Base-by-base conservation (phyloP, 2,888 invertebrate species). In the Thereva unica region DNA sequence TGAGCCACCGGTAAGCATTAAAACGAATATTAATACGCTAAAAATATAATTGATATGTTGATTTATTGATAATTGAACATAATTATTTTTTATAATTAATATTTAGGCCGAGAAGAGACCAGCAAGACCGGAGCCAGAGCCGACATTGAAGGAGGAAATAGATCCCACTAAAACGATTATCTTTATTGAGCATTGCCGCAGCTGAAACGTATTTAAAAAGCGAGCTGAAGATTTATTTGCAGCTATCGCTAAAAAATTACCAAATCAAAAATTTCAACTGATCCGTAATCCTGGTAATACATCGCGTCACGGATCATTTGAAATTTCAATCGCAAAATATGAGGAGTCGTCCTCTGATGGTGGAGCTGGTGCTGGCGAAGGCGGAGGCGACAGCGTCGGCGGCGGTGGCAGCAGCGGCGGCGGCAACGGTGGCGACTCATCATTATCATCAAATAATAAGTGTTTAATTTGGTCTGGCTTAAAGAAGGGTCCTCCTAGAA, bases 181-280 rank as follows among this genome's bases (percentile, higher is more conserved):
- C 5, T 77, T 75, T 50, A 74, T 80, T 3, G 78, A 79, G 65
- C 79, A 79, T 68, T 80, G 79, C 49, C 76, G 77, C n/a, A 77
- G 77, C 68, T 80, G 79, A 77, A 75, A 74, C 53, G 78, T 78
- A 12, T 80, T 79, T 69, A 76, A 76, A 57, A 74, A 77, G 49
- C 79, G 79, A 66, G 79, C 80, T 55, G 72, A 75, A 65, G 75
- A 76, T 64, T 70, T 80, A 66, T 68, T 64, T 40, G 63, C 57
- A 8, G 59, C 72, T 34, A 68, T 78, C 49, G 63, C 70, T 35
- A 70, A 73, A 42, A 71, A 72, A 12, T 57, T 78, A 37, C 72
- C 68, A 7, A 23, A 53, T 12, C 7, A 41, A 12, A 54, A 69
- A 37, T 49, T 73, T 3, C 73, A 74, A 49, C 70, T 75, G 1